A percentile compares a stretch with the other conserved stretches of the same genome.
These are phyloP conservation scores for Lasioglossum marginatum DNA, from an alignment of 2,888 invertebrate species.

Conservation along the genomic window DNA sequence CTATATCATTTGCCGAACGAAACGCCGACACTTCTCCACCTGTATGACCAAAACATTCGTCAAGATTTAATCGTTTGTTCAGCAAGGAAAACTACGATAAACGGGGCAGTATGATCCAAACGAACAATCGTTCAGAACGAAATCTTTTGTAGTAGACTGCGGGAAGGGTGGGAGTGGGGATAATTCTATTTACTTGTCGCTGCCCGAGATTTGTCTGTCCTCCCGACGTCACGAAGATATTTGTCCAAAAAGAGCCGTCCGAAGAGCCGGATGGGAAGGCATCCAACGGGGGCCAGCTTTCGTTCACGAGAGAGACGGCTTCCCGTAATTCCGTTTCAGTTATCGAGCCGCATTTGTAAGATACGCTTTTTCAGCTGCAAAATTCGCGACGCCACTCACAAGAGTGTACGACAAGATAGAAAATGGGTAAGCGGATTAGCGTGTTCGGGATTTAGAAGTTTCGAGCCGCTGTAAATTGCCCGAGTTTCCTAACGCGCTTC, in stretches of 20 bases:
- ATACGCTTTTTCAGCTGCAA: slow-evolving; percentile 48
- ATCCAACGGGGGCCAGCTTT: neutral
- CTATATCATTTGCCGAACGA: neutral
- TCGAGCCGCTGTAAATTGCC: slow-evolving; percentile 52
- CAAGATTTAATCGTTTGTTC: neutral
- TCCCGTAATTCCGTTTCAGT: slow-evolving; percentile 33
- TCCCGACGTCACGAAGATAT: slow-evolving; percentile 1
- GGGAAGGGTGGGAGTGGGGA: neutral
- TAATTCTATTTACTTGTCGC: slow-evolving; percentile 11
- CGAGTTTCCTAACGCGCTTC: slow-evolving; percentile 41
- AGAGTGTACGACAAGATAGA: slow-evolving; percentile 40
- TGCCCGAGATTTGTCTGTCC: slow-evolving; percentile 3
- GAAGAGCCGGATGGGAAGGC: neutral
- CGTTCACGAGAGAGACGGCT: neutral
- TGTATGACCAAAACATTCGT: neutral
- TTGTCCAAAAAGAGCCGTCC: neutral
- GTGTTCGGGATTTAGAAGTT: slow-evolving; percentile 56
- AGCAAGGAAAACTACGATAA: neutral
- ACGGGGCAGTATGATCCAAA: neutral
- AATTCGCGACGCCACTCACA: slow-evolving; percentile 48
- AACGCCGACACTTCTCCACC: neutral
- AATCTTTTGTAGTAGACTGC: neutral
- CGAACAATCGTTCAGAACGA: neutral
- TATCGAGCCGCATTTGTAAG: slow-evolving; percentile 41
- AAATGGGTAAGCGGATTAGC: slow-evolving; percentile 61